Conservation (phyloP, 2,113 vertebrate species). For the Uria aalge region DNA sequence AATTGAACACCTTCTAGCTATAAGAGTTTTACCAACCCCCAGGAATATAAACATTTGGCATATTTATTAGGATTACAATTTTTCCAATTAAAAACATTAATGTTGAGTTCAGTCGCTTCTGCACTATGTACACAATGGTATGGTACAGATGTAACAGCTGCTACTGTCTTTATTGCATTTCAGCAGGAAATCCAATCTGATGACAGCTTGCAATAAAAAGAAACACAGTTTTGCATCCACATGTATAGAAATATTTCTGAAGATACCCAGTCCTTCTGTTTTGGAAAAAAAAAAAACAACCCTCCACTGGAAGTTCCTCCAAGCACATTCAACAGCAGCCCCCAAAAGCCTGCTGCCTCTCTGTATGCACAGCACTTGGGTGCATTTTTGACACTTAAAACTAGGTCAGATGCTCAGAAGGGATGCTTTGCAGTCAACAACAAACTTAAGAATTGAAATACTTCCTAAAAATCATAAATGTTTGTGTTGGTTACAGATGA, state of each 20-base stretch:
- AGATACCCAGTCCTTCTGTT: not conserved
- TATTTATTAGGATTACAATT: not conserved
- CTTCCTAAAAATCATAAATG: not conserved
- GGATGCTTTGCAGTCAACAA: conserved; percentile 1
- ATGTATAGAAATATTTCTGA: not conserved
- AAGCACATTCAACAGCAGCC: not conserved
- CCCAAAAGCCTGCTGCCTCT: not conserved
- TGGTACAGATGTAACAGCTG: not conserved
- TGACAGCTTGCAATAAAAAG: not conserved
- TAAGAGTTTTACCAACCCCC: not conserved
- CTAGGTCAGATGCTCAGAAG: conserved; percentile 61
- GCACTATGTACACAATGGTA: accelerated
- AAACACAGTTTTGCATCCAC: not conserved
- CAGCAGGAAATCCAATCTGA: conserved; percentile 8
- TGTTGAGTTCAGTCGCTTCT: not conserved
- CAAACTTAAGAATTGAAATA: not conserved
- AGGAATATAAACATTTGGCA: not conserved
- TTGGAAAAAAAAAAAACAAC: not conserved
- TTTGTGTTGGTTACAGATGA: not conserved
- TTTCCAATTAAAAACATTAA: not conserved
- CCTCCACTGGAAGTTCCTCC: not conserved
- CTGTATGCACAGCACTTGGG: not conserved
- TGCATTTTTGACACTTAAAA: not conserved
- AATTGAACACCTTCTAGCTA: not conserved
- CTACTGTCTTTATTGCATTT: not conserved